Evolutionary conservation across 2,797 vertebrate species (phyloP).

Genomic region (Crax fasciolata): DNA sequence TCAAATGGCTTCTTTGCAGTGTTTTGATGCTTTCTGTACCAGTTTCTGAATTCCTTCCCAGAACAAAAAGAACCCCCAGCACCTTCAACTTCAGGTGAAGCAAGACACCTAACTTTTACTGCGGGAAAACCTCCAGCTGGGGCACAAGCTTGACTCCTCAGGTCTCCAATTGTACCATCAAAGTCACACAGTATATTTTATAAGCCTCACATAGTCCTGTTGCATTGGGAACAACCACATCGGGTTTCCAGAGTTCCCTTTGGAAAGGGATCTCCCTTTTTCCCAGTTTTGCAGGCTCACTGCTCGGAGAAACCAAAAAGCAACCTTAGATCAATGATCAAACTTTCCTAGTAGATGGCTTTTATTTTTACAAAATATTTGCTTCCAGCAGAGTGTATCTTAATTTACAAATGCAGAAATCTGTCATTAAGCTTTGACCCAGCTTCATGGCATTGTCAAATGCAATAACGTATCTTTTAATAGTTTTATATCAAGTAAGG

Average conservation of each 20-base stretch:
- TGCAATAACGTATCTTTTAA: conserved; percentile 88
- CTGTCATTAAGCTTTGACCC: conserved; percentile 89
- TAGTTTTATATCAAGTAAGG: conserved; percentile 89
- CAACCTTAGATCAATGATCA: conserved; percentile 82
- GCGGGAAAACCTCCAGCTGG: conserved; percentile 9
- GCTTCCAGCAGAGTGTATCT: conserved; percentile 86
- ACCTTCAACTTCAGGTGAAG: rapidly evolving
- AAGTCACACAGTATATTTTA: conserved; percentile 19
- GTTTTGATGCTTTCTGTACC: background rate
- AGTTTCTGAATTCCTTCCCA: background rate
- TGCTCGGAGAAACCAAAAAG: conserved; percentile 58
- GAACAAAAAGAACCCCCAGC: background rate
- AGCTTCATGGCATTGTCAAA: conserved; percentile 87
- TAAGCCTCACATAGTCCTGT: background rate
- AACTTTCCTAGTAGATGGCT: conserved; percentile 81
- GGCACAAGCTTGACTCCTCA: background rate
- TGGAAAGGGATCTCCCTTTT: background rate
- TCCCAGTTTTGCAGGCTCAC: background rate
- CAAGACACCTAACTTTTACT: background rate
- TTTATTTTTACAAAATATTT: conserved; percentile 88
- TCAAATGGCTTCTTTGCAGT: background rate
- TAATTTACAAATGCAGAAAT: conserved; percentile 86
- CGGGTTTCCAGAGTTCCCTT: background rate
- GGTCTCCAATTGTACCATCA: background rate
- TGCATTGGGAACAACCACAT: background rate